Base-by-base conservation (phyloP, 2,888 invertebrate genomes). In the Morpho achilles region DNA sequence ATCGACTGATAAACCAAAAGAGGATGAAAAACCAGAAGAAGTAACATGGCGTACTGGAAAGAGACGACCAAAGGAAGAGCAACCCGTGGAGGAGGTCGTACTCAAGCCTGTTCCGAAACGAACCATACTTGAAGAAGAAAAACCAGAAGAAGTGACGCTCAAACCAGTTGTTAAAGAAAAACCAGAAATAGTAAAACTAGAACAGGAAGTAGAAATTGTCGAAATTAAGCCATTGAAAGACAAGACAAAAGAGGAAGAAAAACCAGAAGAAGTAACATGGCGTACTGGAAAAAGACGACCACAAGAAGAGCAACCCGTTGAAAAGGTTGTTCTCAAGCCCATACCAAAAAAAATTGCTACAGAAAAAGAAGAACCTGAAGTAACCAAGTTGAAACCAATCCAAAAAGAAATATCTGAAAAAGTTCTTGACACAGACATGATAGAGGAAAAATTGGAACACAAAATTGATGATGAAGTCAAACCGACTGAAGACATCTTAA, bases 301-400 rank as follows among this genome's bases (percentile, higher is more conserved):
- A 32, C 1, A 32, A 3, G 82, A 86, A 60, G 82, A 87, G 60
- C 0, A 92, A 7, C 68, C 82, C 51, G 46, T 40, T 65, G 49
- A 84, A 66, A 76, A 80, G 61, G 81, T 91, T 0, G 73, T 75
- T 32, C 73, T 92, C 0, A 92, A 92, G 61, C 92, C 92, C 4
- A 69, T 82, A 50, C 67, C 72, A 66, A 51, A 67, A 62, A 77
- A 58, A 80, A 58, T 75, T 77, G 67, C 87, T 66, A 86, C 80
- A 68, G 69, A 82, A 69, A 64, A 68, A 69, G 69, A 70, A 54
- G 74, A 75, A 56, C 63, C 79, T 74, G 1, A 64, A 79, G 32
- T 32, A 32, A 32, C 5, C 32, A 32, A 32, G 32, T 32, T 32
- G 32, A 43, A 57, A 23, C 48, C 58, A 10, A 22, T 67, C 6